These are phyloP conservation scores for Eledona agricola DNA, from an alignment of 2,888 invertebrate species.

Conservation along the genomic window DNA sequence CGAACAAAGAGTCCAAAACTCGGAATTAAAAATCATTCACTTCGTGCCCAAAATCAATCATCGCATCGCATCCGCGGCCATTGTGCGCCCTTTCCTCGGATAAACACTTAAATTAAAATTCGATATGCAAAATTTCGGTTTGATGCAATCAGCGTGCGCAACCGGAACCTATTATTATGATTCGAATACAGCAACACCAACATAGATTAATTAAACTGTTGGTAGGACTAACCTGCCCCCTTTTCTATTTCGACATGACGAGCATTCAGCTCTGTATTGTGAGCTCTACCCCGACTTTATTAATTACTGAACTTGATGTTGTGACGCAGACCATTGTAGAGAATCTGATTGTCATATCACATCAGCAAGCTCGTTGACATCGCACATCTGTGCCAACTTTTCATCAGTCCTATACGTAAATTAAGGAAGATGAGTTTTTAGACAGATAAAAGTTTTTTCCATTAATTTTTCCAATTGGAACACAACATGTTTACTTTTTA, in stretches of 20 bases:
- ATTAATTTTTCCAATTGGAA: neutral
- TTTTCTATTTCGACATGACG: constrained; percentile 34
- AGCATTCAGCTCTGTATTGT: constrained; percentile 35
- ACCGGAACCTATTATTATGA: too few species aligned
- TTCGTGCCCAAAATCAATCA: constrained; percentile 61
- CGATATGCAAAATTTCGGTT: too few species aligned
- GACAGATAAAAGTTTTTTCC: constrained; percentile 3
- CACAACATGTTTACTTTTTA: too few species aligned
- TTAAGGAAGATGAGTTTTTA: constrained; percentile 12
- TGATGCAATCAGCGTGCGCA: too few species aligned
- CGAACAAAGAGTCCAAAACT: constrained; percentile 56
- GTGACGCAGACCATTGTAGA: constrained; percentile 60
- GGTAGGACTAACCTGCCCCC: constrained; percentile 32
- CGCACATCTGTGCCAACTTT: constrained; percentile 52
- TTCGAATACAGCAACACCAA: constrained; percentile 27
- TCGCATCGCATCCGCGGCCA: constrained; percentile 55
- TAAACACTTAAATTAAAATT: too few species aligned
- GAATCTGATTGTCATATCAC: constrained; percentile 60
- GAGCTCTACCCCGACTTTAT: constrained; percentile 55
- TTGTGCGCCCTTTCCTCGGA: too few species aligned
- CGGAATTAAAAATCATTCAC: constrained; percentile 63
- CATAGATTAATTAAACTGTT: constrained; percentile 29
- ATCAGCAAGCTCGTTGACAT: constrained; percentile 53
- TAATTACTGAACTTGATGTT: constrained; percentile 62
- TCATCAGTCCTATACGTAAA: constrained; percentile 44